Evolutionary conservation across 2,797 vertebrate species (phyloP).

Genomic region (Sylvia borin): DNA sequence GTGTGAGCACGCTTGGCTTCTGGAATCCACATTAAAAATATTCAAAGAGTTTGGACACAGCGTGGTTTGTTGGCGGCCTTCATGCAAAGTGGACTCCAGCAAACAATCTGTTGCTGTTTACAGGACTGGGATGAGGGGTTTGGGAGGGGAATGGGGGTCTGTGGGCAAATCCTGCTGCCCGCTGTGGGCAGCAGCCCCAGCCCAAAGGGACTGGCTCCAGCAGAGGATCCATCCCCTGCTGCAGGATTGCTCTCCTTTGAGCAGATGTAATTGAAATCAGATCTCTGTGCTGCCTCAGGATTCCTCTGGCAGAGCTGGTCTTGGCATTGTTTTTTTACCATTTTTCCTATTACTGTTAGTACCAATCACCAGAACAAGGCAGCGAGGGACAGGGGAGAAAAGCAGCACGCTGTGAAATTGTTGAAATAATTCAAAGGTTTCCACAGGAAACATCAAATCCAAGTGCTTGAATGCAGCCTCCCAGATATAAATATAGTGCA

Average conservation of each 20-base stretch:
- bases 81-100: not conserved
- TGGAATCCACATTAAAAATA: conserved; percentile 31
- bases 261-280: conserved; percentile 72
- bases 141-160: not conserved
- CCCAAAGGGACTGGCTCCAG: not conserved
- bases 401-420: conserved; percentile 70
- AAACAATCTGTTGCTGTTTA: conserved; percentile 15
- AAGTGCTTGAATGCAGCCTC: conserved; percentile 60
- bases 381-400: conserved; percentile 65
- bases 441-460: conserved; percentile 69
- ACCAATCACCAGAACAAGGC: conserved; percentile 74
- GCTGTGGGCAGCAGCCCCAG: not conserved
- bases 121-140: not conserved
- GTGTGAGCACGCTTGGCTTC: not conserved
- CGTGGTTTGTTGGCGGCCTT: not conserved
- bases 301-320: conserved; percentile 42
- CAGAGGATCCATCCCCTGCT: not conserved
- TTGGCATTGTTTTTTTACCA: conserved; percentile 72
- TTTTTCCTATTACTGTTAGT: conserved; percentile 74
- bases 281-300: conserved; percentile 21
- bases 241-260: conserved; percentile 19
- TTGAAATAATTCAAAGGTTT: conserved; percentile 76
- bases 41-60: not conserved
- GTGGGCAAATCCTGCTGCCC: not conserved
- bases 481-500: conserved; percentile 50